A percentile compares a stretch with the other conserved stretches of the same genome.
These are phyloP conservation scores for Trichonephila inaurata DNA, from an alignment of 1,140 invertebrate genomes.

Conservation along the genomic window DNA sequence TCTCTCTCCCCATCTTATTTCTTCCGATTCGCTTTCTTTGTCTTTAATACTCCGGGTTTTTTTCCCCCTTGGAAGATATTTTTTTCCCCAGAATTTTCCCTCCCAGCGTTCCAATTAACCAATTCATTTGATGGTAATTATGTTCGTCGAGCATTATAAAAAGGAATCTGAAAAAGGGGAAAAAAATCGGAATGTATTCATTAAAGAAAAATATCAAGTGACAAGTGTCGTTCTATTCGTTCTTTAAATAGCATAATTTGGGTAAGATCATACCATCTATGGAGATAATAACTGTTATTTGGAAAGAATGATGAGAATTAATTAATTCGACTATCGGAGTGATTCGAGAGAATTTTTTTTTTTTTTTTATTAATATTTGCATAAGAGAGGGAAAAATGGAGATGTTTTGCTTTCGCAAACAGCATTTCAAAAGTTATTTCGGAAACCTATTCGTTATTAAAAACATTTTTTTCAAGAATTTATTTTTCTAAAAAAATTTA, in stretches of 20 bases:
- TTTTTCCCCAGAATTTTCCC: neutral
- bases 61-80: neutral
- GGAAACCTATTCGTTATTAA: no score
- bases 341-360: neutral
- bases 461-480: no score
- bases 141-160: conserved; percentile 19
- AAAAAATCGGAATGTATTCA: conserved; percentile 55
- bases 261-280: conserved; percentile 24
- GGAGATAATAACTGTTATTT: conserved; percentile 35
- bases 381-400: neutral
- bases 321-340: conserved; percentile 34
- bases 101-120: conserved; percentile 64
- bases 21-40: conserved; percentile 50
- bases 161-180: neutral
- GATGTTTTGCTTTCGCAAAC: neutral
- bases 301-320: conserved; percentile 34
- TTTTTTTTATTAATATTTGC: neutral
- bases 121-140: conserved; percentile 74
- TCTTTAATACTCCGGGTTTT: conserved; percentile 28
- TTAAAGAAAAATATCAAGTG: conserved; percentile 66
- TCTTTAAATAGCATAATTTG: conserved; percentile 48
- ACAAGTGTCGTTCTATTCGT: conserved; percentile 59
- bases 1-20: neutral
- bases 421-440: neutral
- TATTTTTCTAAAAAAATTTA: no score